These are phyloP conservation scores for Sarcophaga subvicina DNA, from an alignment of 2,888 invertebrate genomes.

Conservation along the genomic window DNA sequence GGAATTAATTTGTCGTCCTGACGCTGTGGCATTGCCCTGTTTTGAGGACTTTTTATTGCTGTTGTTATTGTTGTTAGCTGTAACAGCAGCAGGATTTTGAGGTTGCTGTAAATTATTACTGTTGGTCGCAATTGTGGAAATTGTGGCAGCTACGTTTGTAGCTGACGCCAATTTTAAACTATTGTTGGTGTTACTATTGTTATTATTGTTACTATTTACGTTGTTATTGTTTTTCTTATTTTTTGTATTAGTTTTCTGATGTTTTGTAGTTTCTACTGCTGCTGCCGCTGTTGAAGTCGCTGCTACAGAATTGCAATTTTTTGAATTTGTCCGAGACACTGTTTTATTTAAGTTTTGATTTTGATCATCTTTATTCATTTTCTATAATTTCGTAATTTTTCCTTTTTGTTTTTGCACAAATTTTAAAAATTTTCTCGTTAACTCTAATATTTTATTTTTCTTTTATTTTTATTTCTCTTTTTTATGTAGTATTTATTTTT, in stretches of 20 bases:
- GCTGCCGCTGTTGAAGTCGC: slow-evolving; percentile 11
- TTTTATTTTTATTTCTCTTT: slow-evolving; percentile 65
- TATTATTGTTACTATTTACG: slow-evolving; percentile 14
- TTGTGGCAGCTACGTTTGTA: slow-evolving; percentile 71
- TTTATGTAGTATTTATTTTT: slow-evolving; percentile 56
- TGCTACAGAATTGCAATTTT: slow-evolving; percentile 45
- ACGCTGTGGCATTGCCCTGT: slow-evolving; percentile 61
- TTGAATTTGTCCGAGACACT: slow-evolving; percentile 73
- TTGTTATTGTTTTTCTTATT: slow-evolving; percentile 57
- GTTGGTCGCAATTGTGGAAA: slow-evolving; percentile 66
- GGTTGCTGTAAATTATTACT: slow-evolving; percentile 68
- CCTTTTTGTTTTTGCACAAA: slow-evolving; percentile 70
- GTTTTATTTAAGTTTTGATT: slow-evolving; percentile 80
- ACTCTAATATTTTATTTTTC: slow-evolving; percentile 55
- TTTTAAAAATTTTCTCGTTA: slow-evolving; percentile 43
- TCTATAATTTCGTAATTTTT: slow-evolving; percentile 55
- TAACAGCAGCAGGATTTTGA: slow-evolving; percentile 51
- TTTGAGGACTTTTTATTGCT: slow-evolving; percentile 60
- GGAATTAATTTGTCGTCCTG: slow-evolving; percentile 58
- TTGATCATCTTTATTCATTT: slow-evolving; percentile 80
- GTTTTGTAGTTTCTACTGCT: slow-evolving; percentile 42
- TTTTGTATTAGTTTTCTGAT: slow-evolving; percentile 69
- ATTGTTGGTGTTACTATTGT: slow-evolving; percentile 69
- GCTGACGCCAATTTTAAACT: slow-evolving; percentile 70
- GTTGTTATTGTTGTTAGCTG: slow-evolving; percentile 33